Conservation (phyloP, 2,113 vertebrate genomes). For the Pedetes capensis region DNA sequence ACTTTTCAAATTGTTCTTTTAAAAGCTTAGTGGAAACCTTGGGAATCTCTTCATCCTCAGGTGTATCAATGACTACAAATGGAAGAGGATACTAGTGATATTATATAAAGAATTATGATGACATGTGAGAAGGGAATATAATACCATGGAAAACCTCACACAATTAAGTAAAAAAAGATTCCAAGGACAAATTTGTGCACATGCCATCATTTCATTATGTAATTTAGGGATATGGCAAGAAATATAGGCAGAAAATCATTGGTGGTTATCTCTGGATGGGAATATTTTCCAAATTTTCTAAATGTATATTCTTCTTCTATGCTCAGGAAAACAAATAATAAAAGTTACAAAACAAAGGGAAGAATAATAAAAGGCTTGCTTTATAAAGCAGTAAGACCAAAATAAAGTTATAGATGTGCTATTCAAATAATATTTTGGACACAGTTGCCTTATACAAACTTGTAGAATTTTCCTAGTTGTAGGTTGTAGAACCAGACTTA, state of each 20-base stretch:
- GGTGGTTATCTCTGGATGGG: neutral
- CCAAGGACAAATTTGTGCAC: neutral
- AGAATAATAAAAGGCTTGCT: neutral
- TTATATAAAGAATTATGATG: neutral
- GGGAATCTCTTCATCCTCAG: conserved; percentile 88
- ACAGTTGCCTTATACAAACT: neutral
- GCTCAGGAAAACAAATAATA: neutral
- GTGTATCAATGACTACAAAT: conserved; percentile 81
- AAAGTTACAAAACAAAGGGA: neutral
- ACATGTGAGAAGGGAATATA: neutral
- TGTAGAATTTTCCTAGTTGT: neutral
- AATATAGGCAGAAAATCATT: neutral
- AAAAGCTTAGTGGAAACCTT: conserved; percentile 92
- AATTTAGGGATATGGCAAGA: neutral
- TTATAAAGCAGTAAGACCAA: conserved; percentile 5
- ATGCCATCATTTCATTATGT: neutral
- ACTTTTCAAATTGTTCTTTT: conserved; percentile 93
- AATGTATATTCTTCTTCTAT: neutral
- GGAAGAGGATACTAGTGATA: conserved; percentile 50
- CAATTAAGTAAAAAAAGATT: neutral
- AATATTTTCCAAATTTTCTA: conserved; percentile 36
- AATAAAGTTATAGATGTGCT: neutral
- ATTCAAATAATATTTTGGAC: neutral
- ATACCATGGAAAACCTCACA: neutral
- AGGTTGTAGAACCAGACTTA: neutral